Percentiles rank a stretch among this genome's conserved stretches.
Evolutionary conservation across 1,140 invertebrate genomes (phyloP).

Genomic region (Myzus persicae): DNA sequence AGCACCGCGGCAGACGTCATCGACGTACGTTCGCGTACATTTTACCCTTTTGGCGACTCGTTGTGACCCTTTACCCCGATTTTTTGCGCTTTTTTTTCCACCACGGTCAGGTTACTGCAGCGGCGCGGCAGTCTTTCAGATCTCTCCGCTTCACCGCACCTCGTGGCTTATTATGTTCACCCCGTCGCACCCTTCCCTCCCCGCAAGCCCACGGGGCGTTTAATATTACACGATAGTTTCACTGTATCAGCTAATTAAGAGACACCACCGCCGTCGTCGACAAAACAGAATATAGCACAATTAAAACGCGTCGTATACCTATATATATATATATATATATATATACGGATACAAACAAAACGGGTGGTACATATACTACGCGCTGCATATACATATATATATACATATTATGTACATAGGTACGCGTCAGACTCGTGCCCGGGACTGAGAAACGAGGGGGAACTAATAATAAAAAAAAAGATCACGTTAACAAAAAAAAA

Average conservation of each 20-base stretch:
- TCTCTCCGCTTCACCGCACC: background rate
- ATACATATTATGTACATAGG: background rate
- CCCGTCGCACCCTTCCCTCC: background rate
- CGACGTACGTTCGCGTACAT: background rate
- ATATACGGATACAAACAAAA: background rate
- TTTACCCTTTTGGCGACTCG: background rate
- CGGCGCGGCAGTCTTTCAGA: background rate
- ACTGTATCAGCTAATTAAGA: constrained; percentile 52
- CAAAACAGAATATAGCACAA: constrained; percentile 36
- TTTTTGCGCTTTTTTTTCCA: constrained; percentile 18
- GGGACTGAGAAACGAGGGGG: background rate
- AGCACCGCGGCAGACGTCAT: background rate
- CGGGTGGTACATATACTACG: background rate
- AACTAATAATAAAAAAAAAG: constrained; percentile 25
- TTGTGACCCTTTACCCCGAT: background rate
- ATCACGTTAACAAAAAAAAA: constrained; percentile 39
- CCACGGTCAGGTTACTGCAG: background rate
- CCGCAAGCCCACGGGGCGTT: constrained; percentile 11
- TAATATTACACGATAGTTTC: constrained; percentile 54
- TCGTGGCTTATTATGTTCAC: background rate
- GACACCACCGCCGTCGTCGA: constrained; percentile 16
- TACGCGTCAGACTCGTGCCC: constrained; percentile 7
- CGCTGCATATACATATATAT: background rate
- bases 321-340: background rate
- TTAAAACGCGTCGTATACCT: background rate